These are phyloP conservation scores for Microcebus tavaratra DNA, from an alignment of 2,113 vertebrate genomes.

Conservation along the genomic window DNA sequence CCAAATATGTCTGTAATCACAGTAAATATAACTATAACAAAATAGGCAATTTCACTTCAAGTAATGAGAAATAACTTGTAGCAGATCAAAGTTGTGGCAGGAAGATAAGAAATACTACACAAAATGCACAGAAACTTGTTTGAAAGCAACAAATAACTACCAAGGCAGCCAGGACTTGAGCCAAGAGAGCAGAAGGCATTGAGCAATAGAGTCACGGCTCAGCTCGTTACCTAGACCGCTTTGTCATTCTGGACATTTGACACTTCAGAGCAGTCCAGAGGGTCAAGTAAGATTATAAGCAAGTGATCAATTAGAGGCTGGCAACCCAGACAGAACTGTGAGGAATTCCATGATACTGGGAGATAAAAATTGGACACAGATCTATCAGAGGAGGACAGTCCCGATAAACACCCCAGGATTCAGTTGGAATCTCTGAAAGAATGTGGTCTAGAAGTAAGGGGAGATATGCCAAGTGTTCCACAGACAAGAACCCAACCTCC, in stretches of 20 bases:
- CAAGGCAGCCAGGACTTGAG: neutral
- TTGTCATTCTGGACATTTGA: neutral
- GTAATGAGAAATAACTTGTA: neutral
- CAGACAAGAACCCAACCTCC: neutral
- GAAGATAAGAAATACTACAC: neutral
- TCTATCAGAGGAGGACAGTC: neutral
- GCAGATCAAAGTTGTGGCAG: neutral
- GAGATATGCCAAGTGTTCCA: neutral
- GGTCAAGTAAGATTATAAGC: neutral
- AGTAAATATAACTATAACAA: neutral
- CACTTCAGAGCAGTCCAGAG: neutral
- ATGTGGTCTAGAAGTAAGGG: neutral
- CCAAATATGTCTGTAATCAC: neutral
- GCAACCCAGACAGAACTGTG: neutral
- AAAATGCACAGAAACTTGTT: neutral
- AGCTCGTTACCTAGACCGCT: neutral
- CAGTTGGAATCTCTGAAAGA: neutral
- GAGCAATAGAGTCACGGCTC: neutral
- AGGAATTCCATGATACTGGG: neutral
- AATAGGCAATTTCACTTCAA: neutral
- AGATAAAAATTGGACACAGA: neutral
- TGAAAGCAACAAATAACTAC: neutral
- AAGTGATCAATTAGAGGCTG: neutral
- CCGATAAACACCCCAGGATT: neutral
- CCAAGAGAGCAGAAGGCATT: neutral